Percentiles rank a stretch among this genome's conserved stretches.
Evolutionary conservation across 2,888 invertebrate species (phyloP).

Genomic region (Idaea straminata): DNA sequence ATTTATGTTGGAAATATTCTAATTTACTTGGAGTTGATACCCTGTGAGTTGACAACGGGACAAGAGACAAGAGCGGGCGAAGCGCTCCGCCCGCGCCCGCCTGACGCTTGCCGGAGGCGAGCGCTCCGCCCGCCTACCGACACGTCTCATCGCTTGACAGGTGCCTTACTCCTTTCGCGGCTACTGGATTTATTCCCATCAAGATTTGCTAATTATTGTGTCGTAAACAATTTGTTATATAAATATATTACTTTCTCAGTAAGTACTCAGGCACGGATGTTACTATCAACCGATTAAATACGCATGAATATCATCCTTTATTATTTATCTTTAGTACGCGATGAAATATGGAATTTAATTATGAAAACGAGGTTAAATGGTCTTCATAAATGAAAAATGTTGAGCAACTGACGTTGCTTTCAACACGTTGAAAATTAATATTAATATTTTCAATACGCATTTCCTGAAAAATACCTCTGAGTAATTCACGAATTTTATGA

Average conservation of each 20-base stretch:
- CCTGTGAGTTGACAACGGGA: slow-evolving; percentile 35
- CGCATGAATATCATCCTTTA: background rate
- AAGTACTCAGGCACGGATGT: background rate
- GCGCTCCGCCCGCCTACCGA: background rate
- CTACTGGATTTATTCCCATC: slow-evolving; percentile 62
- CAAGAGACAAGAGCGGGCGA: slow-evolving; percentile 53
- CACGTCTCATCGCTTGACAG: slow-evolving; percentile 65
- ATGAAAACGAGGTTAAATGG: background rate
- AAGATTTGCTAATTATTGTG: slow-evolving; percentile 46
- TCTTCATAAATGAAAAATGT: background rate
- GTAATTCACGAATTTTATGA: background rate
- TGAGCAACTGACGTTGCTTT: background rate
- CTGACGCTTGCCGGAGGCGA: too few relatives aligned
- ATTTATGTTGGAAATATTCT: slow-evolving; percentile 71
- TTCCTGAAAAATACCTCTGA: background rate
- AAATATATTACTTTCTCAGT: background rate
- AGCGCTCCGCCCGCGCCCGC: too few relatives aligned
- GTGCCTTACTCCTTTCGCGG: slow-evolving; percentile 60
- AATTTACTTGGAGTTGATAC: slow-evolving; percentile 64
- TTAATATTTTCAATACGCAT: background rate
- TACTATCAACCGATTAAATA: background rate
- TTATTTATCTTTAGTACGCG: background rate
- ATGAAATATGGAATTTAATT: background rate
- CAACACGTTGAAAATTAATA: background rate
- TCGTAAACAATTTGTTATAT: background rate